Evolutionary conservation across 2,113 vertebrate genomes (phyloP).

Genomic region (Amia ocellicauda): DNA sequence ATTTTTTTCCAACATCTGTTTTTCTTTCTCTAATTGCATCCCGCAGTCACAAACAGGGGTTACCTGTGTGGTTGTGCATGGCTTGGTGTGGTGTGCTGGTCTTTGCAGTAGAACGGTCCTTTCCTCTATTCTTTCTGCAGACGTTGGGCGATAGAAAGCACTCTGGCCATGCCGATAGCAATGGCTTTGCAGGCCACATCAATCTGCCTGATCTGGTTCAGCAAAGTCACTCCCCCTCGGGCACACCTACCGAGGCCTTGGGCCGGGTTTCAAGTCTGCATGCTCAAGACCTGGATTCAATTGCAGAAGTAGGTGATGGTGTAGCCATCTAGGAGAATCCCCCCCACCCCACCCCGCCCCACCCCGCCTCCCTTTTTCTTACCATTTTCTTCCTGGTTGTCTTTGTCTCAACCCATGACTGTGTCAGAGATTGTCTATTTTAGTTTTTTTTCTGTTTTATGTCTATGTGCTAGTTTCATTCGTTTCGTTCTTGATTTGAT

Average conservation of each 20-base stretch:
- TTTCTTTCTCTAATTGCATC: background rate
- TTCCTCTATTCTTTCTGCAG: constrained; percentile 73
- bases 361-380: background rate
- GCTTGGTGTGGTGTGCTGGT: constrained; percentile 9
- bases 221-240: constrained; percentile 85
- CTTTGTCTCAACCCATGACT: constrained; percentile 4
- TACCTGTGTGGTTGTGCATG: background rate
- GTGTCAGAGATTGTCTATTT: background rate
- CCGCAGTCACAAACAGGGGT: background rate
- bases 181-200: constrained; percentile 86
- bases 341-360: constrained; percentile 1
- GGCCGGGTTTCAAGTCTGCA: constrained; percentile 70
- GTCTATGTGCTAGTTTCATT: background rate
- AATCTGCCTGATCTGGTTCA: constrained; percentile 96
- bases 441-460: constrained; percentile 1
- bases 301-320: constrained; percentile 86
- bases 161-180: constrained; percentile 85
- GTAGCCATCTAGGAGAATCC: constrained; percentile 29
- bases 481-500: background rate
- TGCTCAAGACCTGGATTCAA: constrained; percentile 80
- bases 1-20: background rate
- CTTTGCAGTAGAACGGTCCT: constrained; percentile 39
- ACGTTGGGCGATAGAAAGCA: constrained; percentile 83
- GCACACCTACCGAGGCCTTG: constrained; percentile 79
- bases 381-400: constrained; percentile 15